These are phyloP conservation scores for Nymphalis urticae DNA, from an alignment of 2,888 invertebrate species.

Conservation along the genomic window DNA sequence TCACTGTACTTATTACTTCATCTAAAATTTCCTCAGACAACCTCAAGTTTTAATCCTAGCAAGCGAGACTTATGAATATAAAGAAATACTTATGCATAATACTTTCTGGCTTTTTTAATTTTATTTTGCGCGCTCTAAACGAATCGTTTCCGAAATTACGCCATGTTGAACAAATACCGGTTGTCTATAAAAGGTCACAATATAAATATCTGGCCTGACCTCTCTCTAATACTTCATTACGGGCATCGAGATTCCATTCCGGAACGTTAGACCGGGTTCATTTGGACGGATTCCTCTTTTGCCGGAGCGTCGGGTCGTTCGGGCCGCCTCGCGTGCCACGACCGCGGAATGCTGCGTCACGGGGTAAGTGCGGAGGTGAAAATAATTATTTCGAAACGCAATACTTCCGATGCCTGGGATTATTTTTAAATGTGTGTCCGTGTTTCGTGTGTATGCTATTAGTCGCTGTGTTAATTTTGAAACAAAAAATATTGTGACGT, in stretches of 20 bases:
- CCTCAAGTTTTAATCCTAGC: too few relatives aligned
- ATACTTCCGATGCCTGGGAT: neutral
- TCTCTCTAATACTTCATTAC: slow-evolving; percentile 25
- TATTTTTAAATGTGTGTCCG: neutral
- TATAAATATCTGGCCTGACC: slow-evolving; percentile 3
- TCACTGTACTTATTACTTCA: too few relatives aligned
- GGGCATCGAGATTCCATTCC: slow-evolving; percentile 26
- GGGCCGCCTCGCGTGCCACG: neutral
- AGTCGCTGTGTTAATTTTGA: neutral
- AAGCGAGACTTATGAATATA: too few relatives aligned
- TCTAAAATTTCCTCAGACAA: too few relatives aligned
- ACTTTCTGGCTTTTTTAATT: too few relatives aligned
- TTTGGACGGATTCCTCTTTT: slow-evolving; percentile 18
- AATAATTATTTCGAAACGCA: neutral
- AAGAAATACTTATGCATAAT: too few relatives aligned
- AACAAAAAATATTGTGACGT: too few relatives aligned
- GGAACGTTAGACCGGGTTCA: slow-evolving; percentile 14
- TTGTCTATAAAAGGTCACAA: slow-evolving; percentile 8
- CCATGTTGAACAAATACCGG: slow-evolving; percentile 2
- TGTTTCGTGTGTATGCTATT: neutral
- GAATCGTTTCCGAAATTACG: too few relatives aligned
- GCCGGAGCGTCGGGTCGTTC: neutral
- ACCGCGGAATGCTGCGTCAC: neutral
- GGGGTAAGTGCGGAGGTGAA: neutral
- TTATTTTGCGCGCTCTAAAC: too few relatives aligned